These are phyloP conservation scores for Probosciger aterrimus DNA, from an alignment of 2,113 vertebrate species.

Conservation along the genomic window DNA sequence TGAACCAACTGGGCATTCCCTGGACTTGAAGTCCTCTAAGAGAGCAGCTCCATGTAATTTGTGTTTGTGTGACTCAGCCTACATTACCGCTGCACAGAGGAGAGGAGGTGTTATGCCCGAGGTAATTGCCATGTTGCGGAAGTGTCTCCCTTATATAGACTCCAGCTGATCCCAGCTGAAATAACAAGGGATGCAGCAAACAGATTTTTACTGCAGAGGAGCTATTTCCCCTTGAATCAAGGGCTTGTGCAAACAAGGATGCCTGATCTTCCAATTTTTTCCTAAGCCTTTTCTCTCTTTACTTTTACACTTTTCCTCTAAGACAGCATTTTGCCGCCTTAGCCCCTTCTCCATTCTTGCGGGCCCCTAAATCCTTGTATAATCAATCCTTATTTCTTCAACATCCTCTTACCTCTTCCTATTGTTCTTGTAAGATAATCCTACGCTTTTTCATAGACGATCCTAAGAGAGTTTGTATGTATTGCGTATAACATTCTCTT, in stretches of 20 bases:
- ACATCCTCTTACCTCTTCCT: not conserved
- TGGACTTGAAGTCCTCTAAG: not conserved
- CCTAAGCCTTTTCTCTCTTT: not conserved
- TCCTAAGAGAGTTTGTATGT: not conserved
- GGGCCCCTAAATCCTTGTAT: not conserved
- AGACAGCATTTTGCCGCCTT: fast-evolving
- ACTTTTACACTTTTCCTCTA: not conserved
- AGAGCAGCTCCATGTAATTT: not conserved
- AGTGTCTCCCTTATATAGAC: not conserved
- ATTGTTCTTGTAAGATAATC: not conserved
- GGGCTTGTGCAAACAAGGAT: not conserved
- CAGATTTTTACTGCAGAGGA: not conserved
- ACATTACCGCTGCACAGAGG: not conserved
- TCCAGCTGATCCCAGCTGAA: not conserved
- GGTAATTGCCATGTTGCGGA: fast-evolving
- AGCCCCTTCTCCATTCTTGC: not conserved
- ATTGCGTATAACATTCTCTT: not conserved
- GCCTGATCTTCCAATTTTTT: not conserved
- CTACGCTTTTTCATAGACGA: not conserved
- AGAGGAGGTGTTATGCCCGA: not conserved
- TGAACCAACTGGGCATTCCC: not conserved
- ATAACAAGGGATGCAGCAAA: not conserved
- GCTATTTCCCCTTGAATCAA: not conserved
- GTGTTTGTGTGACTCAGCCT: not conserved
- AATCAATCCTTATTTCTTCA: not conserved